Percentiles rank a stretch among this genome's conserved stretches.
phyloP scores from a whole-genome alignment of 2,888 invertebrate species.

The Eurytoma adleriae region DNA sequence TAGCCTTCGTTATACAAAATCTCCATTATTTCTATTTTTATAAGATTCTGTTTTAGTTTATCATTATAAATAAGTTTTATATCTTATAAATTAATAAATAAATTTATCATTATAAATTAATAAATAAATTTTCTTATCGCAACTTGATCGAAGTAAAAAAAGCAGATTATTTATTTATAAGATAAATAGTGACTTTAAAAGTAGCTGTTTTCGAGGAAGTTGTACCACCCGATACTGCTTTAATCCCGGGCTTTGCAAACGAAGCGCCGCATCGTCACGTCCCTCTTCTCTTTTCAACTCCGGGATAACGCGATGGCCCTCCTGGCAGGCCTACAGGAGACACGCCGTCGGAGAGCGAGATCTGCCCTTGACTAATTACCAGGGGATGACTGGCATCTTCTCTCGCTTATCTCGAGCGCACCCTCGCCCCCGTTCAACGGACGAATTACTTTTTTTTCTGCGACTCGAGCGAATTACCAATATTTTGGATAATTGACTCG shows the following conservation, averaged over 20 bases:
- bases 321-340: neutral
- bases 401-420: slow-evolving; percentile 72
- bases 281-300: slow-evolving; percentile 1
- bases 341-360: slow-evolving; percentile 22
- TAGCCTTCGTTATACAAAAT: no score
- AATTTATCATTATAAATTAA: no score
- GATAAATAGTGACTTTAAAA: neutral
- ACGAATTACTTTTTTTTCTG: slow-evolving; percentile 74
- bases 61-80: no score
- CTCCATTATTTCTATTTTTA: no score
- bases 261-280: neutral
- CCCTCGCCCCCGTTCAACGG: slow-evolving; percentile 65
- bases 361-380: slow-evolving; percentile 75
- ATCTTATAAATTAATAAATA: no score
- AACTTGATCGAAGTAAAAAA: no score
- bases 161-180: no score
- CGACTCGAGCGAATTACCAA: slow-evolving; percentile 49
- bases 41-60: no score
- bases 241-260: slow-evolving; percentile 11
- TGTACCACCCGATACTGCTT: neutral
- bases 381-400: slow-evolving; percentile 74
- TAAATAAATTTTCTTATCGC: no score
- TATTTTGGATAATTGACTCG: slow-evolving; percentile 54
- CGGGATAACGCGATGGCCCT: slow-evolving; percentile 2
- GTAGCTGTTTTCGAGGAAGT: no score